A percentile compares a stretch with the other conserved stretches of the same genome.
phyloP scores from a whole-genome alignment of 1,140 invertebrate genomes.

The Brachionus angularis region DNA sequence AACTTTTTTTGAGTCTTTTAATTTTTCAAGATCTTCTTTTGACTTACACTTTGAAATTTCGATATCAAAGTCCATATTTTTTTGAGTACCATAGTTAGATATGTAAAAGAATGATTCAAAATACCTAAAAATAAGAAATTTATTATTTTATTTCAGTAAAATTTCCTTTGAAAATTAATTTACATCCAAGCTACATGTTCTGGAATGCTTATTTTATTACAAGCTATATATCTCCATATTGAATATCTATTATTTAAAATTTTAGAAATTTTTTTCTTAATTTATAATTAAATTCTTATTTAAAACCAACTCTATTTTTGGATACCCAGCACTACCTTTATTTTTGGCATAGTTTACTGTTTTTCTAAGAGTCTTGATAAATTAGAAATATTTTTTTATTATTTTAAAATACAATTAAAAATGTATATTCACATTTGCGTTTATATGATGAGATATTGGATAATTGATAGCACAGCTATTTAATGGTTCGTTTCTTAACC shows the following conservation, averaged over 20 bases:
- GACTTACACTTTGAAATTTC: not conserved
- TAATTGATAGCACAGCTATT: conserved; percentile 41
- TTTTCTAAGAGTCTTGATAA: conserved; percentile 29
- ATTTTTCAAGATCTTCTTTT: conserved; percentile 31
- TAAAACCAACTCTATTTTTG: conserved; percentile 25
- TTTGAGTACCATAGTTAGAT: conserved; percentile 17
- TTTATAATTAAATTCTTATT: not conserved
- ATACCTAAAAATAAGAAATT: conserved; percentile 12
- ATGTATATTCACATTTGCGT: conserved; percentile 26
- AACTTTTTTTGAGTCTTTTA: conserved; percentile 30
- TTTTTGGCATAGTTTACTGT: conserved; percentile 43
- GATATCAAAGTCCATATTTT: conserved; percentile 19
- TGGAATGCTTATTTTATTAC: conserved; percentile 37
- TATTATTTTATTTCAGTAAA: not conserved
- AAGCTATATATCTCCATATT: conserved; percentile 43
- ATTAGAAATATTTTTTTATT: not conserved
- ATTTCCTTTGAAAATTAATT: not conserved
- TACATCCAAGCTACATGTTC: conserved; percentile 42
- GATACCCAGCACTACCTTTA: conserved; percentile 36
- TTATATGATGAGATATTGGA: conserved; percentile 42
- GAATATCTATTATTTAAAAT: conserved; percentile 9
- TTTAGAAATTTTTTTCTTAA: not conserved
- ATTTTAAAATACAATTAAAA: not conserved
- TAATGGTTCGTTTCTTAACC: conserved; percentile 27
- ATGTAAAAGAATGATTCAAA: conserved; percentile 30